Conservation (phyloP, 2,113 vertebrate genomes). For the Scomber japonicus region DNA sequence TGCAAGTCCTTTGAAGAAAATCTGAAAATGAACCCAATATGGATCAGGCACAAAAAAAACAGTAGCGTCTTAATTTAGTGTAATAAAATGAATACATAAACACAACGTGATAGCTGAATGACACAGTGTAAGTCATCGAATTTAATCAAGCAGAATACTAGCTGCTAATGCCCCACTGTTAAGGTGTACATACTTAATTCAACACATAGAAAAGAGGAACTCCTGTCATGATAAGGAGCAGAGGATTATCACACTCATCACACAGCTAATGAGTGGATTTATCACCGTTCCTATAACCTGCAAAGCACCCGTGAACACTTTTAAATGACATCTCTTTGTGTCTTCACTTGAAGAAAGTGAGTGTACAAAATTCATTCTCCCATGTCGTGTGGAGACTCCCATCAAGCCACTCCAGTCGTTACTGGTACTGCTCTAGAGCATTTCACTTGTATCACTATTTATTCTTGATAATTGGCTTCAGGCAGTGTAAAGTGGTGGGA, state of each 20-base stretch:
- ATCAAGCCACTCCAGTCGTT: constrained; percentile 19
- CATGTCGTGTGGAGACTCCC: constrained; percentile 20
- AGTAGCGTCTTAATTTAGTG: constrained; percentile 11
- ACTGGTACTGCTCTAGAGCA: constrained; percentile 8
- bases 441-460: constrained; percentile 48
- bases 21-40: neutral
- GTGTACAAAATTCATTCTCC: constrained; percentile 21
- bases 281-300: neutral
- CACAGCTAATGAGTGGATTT: neutral
- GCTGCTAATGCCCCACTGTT: neutral
- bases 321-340: constrained; percentile 8
- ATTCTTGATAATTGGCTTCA: constrained; percentile 56
- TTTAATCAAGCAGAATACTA: neutral
- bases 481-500: constrained; percentile 39
- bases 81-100: constrained; percentile 2
- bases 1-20: constrained; percentile 14
- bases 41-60: constrained; percentile 7
- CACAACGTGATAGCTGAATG: neutral
- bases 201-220: neutral
- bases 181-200: neutral
- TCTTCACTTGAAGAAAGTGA: constrained; percentile 11
- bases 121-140: neutral
- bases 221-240: neutral
- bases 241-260: constrained; percentile 6
- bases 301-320: neutral